phyloP scores from a whole-genome alignment of 2,888 invertebrate genomes.

The Oxystoma pomonae region DNA sequence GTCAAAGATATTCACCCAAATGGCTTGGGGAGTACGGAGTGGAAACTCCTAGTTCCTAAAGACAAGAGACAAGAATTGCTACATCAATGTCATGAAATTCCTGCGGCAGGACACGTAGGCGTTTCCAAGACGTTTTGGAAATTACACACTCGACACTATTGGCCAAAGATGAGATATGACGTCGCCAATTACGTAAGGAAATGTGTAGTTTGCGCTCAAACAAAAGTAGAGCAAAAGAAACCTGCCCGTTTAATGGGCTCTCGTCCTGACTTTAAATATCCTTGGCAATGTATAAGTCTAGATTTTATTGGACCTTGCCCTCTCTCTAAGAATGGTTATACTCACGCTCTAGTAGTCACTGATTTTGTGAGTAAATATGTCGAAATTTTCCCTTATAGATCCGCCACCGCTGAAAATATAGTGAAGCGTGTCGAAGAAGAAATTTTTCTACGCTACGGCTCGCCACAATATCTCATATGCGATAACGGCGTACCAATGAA shows the following conservation, averaged over 20 bases:
- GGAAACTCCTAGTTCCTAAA: constrained; percentile 7
- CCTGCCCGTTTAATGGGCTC: constrained; percentile 1
- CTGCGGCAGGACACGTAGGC: constrained; percentile 6
- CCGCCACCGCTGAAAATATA: constrained; percentile 10
- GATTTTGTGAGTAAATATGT: constrained; percentile 17
- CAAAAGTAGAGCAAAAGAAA: constrained; percentile 13
- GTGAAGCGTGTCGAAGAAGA: constrained; percentile 6
- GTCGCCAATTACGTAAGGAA: background rate
- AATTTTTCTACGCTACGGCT: constrained; percentile 7
- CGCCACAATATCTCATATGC: constrained; percentile 10
- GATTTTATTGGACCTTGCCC: constrained; percentile 13
- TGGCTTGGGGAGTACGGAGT: background rate
- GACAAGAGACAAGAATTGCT: background rate
- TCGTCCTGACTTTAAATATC: constrained; percentile 7
- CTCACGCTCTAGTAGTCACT: constrained; percentile 9
- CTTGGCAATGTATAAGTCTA: constrained; percentile 13
- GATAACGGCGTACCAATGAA: constrained; percentile 14
- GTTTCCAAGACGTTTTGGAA: constrained; percentile 1
- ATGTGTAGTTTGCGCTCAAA: constrained; percentile 7
- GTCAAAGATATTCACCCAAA: background rate
- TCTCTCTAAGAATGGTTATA: constrained; percentile 4
- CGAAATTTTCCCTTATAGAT: constrained; percentile 8
- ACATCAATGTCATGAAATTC: constrained; percentile 2
- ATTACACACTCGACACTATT: background rate
- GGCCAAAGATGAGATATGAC: constrained; percentile 8